Evolutionary conservation across 1,140 invertebrate genomes (phyloP).

Genomic region (Sinonovacula constricta): DNA sequence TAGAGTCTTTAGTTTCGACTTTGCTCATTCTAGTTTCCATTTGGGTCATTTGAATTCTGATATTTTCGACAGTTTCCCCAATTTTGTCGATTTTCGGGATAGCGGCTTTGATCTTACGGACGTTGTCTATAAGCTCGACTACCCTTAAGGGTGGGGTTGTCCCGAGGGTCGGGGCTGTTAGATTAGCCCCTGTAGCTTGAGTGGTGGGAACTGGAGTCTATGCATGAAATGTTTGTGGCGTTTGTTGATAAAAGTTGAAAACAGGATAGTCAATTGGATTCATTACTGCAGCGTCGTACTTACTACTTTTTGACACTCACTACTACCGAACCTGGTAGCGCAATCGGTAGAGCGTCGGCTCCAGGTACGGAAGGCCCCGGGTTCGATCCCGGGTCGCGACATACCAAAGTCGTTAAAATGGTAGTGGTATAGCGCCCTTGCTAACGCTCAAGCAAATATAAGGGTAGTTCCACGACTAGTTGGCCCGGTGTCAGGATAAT

Average conservation of each 20-base stretch:
- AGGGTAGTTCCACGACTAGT: too few species aligned
- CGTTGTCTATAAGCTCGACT: background rate
- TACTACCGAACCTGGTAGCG: too few species aligned
- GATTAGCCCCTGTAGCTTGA: background rate
- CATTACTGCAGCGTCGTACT: background rate
- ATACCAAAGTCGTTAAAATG: too few species aligned
- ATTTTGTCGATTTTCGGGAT: slow-evolving; percentile 6
- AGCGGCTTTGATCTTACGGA: background rate
- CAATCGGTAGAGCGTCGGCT: too few species aligned
- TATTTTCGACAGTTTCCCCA: background rate
- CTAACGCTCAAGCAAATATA: too few species aligned
- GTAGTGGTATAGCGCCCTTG: too few species aligned
- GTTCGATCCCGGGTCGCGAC: too few species aligned
- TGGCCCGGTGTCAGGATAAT: too few species aligned
- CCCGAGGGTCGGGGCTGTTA: background rate
- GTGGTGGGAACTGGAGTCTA: background rate
- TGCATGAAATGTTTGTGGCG: background rate
- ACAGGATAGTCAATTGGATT: background rate
- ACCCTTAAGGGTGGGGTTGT: background rate
- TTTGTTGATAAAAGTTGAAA: background rate
- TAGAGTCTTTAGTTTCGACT: background rate
- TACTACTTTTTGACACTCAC: too few species aligned
- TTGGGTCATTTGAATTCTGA: background rate
- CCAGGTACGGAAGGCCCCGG: too few species aligned
- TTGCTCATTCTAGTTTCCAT: background rate